Percentiles rank a stretch among this genome's conserved stretches.
These are phyloP conservation scores for Tanaodytes sp. DNA, from an alignment of 2,888 invertebrate species.

Conservation along the genomic window DNA sequence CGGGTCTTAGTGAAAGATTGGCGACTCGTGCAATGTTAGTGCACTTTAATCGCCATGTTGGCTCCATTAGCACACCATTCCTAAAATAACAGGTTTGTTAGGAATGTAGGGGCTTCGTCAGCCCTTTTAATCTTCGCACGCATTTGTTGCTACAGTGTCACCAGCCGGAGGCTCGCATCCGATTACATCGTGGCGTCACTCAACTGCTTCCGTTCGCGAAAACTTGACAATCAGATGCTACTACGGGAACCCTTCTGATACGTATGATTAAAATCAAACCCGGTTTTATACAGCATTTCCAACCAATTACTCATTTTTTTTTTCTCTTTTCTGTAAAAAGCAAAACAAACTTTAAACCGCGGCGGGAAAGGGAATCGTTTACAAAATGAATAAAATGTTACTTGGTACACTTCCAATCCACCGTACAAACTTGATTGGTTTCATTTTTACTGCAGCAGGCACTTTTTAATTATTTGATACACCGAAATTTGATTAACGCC, in stretches of 20 bases:
- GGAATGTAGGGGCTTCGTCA: constrained; percentile 56
- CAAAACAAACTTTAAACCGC: constrained; percentile 10
- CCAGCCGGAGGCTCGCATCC: constrained; percentile 55
- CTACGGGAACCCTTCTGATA: constrained; percentile 39
- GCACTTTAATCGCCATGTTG: constrained; percentile 55
- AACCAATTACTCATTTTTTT: constrained; percentile 18
- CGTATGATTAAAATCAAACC: constrained; percentile 46
- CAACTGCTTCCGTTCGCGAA: constrained; percentile 56
- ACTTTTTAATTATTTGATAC: too few relatives aligned
- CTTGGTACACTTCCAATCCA: too few relatives aligned
- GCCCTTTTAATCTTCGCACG: constrained; percentile 56
- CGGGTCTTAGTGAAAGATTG: constrained; percentile 53
- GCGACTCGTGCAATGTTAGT: constrained; percentile 52
- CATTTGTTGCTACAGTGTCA: constrained; percentile 59
- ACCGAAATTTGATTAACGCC: too few relatives aligned
- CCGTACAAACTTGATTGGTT: too few relatives aligned
- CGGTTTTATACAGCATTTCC: too few relatives aligned
- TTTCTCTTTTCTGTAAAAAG: constrained; percentile 19
- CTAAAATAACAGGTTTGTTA: constrained; percentile 61
- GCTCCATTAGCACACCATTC: constrained; percentile 58
- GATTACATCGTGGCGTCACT: constrained; percentile 57
- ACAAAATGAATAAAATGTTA: too few relatives aligned
- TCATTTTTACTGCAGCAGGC: too few relatives aligned
- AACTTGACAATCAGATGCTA: constrained; percentile 38
- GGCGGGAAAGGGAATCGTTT: background rate